These are phyloP conservation scores for Macaca nemestrina DNA, from an alignment of 2,113 vertebrate genomes.

Conservation along the genomic window DNA sequence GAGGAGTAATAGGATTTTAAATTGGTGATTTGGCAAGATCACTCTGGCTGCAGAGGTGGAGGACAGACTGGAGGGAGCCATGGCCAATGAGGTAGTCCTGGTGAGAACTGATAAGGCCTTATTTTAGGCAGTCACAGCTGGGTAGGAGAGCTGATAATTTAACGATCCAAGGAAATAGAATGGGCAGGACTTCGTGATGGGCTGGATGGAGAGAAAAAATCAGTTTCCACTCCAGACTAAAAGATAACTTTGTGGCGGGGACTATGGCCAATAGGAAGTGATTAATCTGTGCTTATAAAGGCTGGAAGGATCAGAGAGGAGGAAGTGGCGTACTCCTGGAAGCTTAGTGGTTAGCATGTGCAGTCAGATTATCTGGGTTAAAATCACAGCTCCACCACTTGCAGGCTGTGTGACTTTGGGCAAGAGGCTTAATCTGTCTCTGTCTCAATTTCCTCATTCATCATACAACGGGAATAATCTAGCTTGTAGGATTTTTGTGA, in stretches of 20 bases:
- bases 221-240: background rate
- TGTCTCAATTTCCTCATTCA: background rate
- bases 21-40: background rate
- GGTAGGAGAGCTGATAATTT: background rate
- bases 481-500: background rate
- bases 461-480: background rate
- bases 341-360: background rate
- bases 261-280: background rate
- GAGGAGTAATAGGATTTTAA: background rate
- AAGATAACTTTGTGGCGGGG: background rate
- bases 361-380: background rate
- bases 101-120: background rate
- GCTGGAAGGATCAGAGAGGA: background rate
- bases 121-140: background rate
- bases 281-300: background rate
- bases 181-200: background rate
- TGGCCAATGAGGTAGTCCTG: background rate
- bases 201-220: background rate
- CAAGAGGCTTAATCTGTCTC: background rate
- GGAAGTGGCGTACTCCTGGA: background rate
- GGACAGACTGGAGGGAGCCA: background rate
- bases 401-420: background rate
- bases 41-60: background rate
- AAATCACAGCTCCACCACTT: background rate
- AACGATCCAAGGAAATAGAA: background rate